Base-by-base conservation (phyloP, 2,888 invertebrate species). In the Acleris literana region DNA sequence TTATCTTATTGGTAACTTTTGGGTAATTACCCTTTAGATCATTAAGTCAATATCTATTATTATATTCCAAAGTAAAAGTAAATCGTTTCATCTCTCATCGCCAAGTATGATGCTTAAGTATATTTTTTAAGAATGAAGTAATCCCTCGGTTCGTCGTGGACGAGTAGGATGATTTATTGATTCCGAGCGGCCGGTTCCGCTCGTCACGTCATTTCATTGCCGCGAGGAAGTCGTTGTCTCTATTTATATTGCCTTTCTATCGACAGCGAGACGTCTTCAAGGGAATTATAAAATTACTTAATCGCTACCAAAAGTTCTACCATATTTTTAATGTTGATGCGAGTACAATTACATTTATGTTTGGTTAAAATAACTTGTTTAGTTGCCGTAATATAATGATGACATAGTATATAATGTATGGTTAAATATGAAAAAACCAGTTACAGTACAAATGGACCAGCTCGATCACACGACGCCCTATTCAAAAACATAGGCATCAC, bases 81-180 rank as follows among this genome's bases (percentile, higher is more conserved):
- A 56, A 43, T 63, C 49, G 56, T 55, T 63, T 51, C 46, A 51
- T 22, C 49, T 56, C 55, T 25, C 25, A 48, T 56, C 18, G 3
- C 22, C 44, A 7, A 51, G 46, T 54, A 49, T 49, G 49, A 33
- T 49, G 63, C 55, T 49, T 18, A 49, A 43, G 57, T 51, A 33
- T 54, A 54, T 54, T 52, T 56, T 49, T 49, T 49, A 61, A 51
- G 57, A 67, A 81, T 79, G 77, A 76, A 79, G 81, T 82, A 77
- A 78, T 78, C 77, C 77, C 75, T 74, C 68, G 58, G 39, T 9
- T 56, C 72, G 71, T 68, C 69, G 70, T 73, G 69, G 72, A 76
- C 73, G 77, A 81, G 81, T 82, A 76, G 75, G 77, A 78, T 76
- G 79, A 80, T 71, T 73, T 82, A 84, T 83, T 82, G 82, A 84